Conservation (phyloP, 2,113 vertebrate species). For the Dunckerocampus dactyliophorus region DNA sequence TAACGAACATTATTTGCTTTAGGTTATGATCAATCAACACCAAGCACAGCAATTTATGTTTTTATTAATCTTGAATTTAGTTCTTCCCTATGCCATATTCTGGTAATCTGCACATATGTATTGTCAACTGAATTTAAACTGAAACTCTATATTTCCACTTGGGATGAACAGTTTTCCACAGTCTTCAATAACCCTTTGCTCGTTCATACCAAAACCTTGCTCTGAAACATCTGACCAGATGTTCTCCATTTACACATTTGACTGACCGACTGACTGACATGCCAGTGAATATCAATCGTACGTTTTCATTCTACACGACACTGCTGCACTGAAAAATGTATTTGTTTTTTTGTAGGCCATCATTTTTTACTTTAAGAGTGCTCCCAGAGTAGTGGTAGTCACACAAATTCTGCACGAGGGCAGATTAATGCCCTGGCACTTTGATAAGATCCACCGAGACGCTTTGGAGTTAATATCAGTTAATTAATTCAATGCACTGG, state of each 20-base stretch:
- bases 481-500: conserved; percentile 59
- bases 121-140: too few species aligned
- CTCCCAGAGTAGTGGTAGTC: background rate
- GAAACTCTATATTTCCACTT: background rate
- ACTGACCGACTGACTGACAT: conserved; percentile 21
- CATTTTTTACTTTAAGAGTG: background rate
- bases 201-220: background rate
- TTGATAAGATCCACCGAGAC: conserved; percentile 43
- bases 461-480: conserved; percentile 50
- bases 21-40: too few species aligned
- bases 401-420: conserved; percentile 6
- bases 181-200: background rate
- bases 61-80: too few species aligned
- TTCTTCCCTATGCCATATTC: too few species aligned
- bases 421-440: conserved; percentile 44
- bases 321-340: too few species aligned
- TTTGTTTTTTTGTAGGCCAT: background rate
- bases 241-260: conserved; percentile 41
- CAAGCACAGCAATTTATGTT: too few species aligned
- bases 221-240: conserved; percentile 21
- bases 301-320: conserved; percentile 6
- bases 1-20: too few species aligned
- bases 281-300: conserved; percentile 27
- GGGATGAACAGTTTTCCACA: background rate
- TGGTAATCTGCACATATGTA: too few species aligned